Evolutionary conservation across 2,797 vertebrate species (phyloP), one percentile per base, ranked within the genome.

Genomic region (Crax fasciolata): DNA sequence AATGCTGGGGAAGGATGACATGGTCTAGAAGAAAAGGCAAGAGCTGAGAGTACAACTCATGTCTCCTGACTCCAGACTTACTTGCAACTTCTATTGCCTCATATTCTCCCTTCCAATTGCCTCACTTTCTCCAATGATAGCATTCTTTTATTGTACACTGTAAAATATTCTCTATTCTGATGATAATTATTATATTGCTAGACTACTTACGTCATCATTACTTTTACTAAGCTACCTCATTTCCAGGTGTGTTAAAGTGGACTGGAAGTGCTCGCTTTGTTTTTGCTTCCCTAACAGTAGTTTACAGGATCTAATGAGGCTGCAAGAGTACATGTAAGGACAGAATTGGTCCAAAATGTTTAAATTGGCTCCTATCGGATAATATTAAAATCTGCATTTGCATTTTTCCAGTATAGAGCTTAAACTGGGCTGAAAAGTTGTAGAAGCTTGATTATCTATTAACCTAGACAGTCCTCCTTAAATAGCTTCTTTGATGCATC

Each of bases 381-480:
- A 83, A 7, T 43, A 82, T 11, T 55, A 70, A 66, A 62, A 74
- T 71, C 57, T 73, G 61, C 20, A 35, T 73, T 91, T 84, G 65
- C 20, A 88, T 67, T 32, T 71, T 82, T 48, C 10, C 7, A 43
- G 15, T 16, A 20, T 4, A 17, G 43, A 75, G 66, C n/a, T 81
- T 75, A 85, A 94, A 35, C 12, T 23, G 41, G 55, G n/a, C 48
- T 83, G 38, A 44, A 90, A 62, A 49, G 25, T 6, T 73, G 81
- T 44, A 63, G 65, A 71, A 81, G 57, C 0, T 0, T 17, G 27
- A 93, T 76, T 90, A 48, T 52, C 49, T 59, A 57, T 46, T 68
- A 75, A 80, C 41, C 52, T 25, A 83, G 52, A 25, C 84, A 87
- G 85, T 79, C 93, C 82, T 87, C 93, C 96, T 96, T 83, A 96